Evolutionary conservation across 2,797 vertebrate species (phyloP).

Genomic region (Steatocranus sp.): DNA sequence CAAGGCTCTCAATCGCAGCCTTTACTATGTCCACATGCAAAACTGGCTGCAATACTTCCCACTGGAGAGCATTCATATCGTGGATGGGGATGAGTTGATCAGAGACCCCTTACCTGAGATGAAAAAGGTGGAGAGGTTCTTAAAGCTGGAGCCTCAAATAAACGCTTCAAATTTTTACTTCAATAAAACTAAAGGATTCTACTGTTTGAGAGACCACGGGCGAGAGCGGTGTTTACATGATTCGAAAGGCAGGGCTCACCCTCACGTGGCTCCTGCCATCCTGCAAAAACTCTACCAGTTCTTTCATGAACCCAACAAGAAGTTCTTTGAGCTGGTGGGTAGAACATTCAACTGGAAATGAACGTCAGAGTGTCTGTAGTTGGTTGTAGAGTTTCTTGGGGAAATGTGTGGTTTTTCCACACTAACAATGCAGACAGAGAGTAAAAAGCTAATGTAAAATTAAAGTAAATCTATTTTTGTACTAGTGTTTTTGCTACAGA

Average conservation of each 20-base stretch:
- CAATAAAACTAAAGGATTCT: constrained; percentile 96
- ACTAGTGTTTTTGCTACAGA: constrained; percentile 57
- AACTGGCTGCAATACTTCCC: constrained; percentile 92
- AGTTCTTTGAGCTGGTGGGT: constrained; percentile 91
- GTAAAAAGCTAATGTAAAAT: constrained; percentile 66
- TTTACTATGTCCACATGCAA: constrained; percentile 90
- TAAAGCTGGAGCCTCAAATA: constrained; percentile 86
- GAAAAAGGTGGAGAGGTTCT: constrained; percentile 88
- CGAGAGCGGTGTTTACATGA: constrained; percentile 92
- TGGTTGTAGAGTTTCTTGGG: background rate
- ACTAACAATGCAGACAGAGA: constrained; percentile 35
- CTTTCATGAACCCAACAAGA: constrained; percentile 91
- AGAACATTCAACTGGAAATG: constrained; percentile 93
- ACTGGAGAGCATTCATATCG: constrained; percentile 82
- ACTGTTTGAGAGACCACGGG: constrained; percentile 88
- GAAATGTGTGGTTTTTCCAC: constrained; percentile 29
- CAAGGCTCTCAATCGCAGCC: constrained; percentile 94
- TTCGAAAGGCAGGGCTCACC: constrained; percentile 92
- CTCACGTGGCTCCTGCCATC: constrained; percentile 80
- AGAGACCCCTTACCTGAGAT: constrained; percentile 90
- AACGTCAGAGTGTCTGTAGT: background rate
- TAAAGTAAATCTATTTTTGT: constrained; percentile 92
- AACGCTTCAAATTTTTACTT: constrained; percentile 95
- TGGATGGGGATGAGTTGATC: constrained; percentile 92
- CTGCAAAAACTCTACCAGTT: constrained; percentile 87